These are phyloP conservation scores for Spatula versicolor DNA, from an alignment of 2,797 vertebrate species.

Conservation along the genomic window DNA sequence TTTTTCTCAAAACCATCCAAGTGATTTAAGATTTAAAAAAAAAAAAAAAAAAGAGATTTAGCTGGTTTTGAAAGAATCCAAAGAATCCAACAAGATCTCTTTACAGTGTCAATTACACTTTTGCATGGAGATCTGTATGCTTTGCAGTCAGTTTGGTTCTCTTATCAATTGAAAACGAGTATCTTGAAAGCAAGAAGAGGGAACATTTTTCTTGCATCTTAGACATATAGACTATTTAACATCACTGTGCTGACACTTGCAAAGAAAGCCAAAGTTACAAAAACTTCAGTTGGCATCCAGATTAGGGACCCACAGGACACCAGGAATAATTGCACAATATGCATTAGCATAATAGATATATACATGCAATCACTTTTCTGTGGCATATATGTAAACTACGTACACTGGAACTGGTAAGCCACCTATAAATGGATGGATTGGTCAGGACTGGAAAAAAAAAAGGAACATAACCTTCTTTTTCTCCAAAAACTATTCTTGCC, in stretches of 20 bases:
- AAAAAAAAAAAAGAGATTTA: not conserved
- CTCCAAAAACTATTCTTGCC: not conserved
- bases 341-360: not conserved
- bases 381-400: not conserved
- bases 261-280: not conserved
- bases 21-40: slow-evolving; percentile 8
- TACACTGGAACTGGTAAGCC: not conserved
- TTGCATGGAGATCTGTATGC: not conserved
- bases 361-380: not conserved
- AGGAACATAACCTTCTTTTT: not conserved
- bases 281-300: not conserved
- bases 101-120: not conserved
- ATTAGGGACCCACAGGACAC: not conserved
- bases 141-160: not conserved
- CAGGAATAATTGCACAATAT: not conserved
- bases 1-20: not conserved
- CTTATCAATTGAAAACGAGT: not conserved
- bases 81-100: not conserved
- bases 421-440: not conserved
- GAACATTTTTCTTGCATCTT: not conserved
- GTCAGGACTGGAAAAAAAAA: not conserved
- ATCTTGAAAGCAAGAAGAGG: not conserved
- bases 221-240: not conserved
- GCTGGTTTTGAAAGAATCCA: not conserved
- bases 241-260: not conserved